Percentiles rank a stretch among this genome's conserved stretches.
Conservation (phyloP, 2,797 vertebrate genomes). For the Semaprochilodus insignis region DNA sequence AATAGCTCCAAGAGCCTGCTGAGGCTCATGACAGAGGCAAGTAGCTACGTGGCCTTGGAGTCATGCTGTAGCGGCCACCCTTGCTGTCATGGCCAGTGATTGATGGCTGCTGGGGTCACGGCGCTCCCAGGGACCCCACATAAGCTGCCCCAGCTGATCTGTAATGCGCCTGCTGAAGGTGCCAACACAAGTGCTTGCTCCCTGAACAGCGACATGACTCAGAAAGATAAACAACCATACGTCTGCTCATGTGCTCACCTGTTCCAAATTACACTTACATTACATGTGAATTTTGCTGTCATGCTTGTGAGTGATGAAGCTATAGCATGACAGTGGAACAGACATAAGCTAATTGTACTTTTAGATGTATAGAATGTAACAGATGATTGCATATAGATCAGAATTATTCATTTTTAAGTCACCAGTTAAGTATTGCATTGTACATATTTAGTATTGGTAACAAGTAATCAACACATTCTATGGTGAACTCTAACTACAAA, state of each 20-base stretch:
- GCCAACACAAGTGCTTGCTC: constrained; percentile 60
- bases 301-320: constrained; percentile 35
- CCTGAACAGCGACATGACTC: constrained; percentile 46
- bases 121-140: constrained; percentile 59
- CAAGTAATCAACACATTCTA: neutral
- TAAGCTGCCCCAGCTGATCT: constrained; percentile 65
- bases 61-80: constrained; percentile 65
- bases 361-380: neutral
- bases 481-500: neutral
- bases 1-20: constrained; percentile 67
- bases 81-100: constrained; percentile 73
- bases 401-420: neutral
- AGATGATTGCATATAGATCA: neutral
- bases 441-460: neutral
- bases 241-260: constrained; percentile 36
- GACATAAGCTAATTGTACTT: neutral
- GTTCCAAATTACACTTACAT: constrained; percentile 40
- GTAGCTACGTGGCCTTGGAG: constrained; percentile 73
- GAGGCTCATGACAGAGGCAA: constrained; percentile 70
- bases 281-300: constrained; percentile 17
- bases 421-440: neutral
- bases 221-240: constrained; percentile 52
- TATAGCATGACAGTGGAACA: constrained; percentile 10
- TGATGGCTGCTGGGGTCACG: constrained; percentile 69
- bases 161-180: constrained; percentile 49